Base-by-base conservation (phyloP, 2,888 invertebrate genomes). In the Oasisia sp. region DNA sequence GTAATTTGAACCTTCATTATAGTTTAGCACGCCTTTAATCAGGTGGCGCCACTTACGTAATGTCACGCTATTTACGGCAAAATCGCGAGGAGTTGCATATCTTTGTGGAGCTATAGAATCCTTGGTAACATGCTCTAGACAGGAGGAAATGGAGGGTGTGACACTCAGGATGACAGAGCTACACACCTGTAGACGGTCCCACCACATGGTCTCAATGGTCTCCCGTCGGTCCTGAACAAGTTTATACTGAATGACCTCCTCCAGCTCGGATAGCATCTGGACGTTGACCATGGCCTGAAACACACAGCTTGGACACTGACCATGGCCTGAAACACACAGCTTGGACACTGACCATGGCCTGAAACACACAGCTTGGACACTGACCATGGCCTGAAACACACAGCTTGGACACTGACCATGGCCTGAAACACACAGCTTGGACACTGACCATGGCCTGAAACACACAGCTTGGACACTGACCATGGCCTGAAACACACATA, bases 231-330 rank as follows among this genome's bases (percentile, higher is more conserved):
- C 99, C 0, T 98, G 98, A 32, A 99, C 98, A 89, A 99, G 97
- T 96, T 99, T 99, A 96, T 98, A 99, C 94, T 99, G 99, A 92
- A 99, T 99, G 0, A 99, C 98, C 97, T 99, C 99, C 96, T 99
- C 99, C 92, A 99, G 96, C 96, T 99, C 99, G 0, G 99, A 98
- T 92, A 99, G 97, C 97, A 99, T 98, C 96, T 99, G 99, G 0
- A 99, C 99, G 94, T 98, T 98, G 0, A 99, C 99, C 98, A 99
- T 98, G 93, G 96, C 94, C 96, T 96, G 92, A 0, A 93, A 91
- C 91, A 91, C 90, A 93, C 91, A 89, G 4, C 9, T 45, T 44
- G 91, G 14, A 91, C 27, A 38, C 19, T 32, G 27, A 91, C 44
- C 91, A 91, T 44, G 27, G 9, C 50, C 91, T 96, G 92, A 0